phyloP scores from a whole-genome alignment of 2,797 vertebrate species.

The Mastacembelus armatus region DNA sequence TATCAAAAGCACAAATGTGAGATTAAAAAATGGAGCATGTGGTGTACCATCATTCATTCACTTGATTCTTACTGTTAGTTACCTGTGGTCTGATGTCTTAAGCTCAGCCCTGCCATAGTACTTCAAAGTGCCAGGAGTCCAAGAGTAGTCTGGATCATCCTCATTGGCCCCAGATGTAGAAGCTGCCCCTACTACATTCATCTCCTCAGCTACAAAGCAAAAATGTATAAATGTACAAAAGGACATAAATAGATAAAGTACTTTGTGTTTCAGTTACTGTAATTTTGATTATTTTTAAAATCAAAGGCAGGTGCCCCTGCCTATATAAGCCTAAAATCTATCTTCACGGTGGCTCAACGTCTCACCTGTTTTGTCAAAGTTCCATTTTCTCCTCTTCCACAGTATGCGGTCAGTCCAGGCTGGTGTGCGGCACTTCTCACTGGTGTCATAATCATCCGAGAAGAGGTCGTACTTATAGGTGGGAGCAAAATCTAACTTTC shows the following conservation, averaged over 20 bases:
- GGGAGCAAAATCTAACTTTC: conserved; percentile 95
- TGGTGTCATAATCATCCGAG: conserved; percentile 98
- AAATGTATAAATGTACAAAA: neutral
- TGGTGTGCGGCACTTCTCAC: conserved; percentile 97
- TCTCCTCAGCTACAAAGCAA: conserved; percentile 89
- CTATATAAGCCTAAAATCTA: neutral
- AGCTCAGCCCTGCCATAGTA: conserved; percentile 97
- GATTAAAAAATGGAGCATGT: neutral
- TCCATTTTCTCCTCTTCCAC: conserved; percentile 98
- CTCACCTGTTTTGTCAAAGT: conserved; percentile 94
- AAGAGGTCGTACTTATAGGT: conserved; percentile 99
- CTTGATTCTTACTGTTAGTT: conserved; percentile 9
- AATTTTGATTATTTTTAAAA: neutral
- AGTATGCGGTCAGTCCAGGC: conserved; percentile 98
- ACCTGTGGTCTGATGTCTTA: conserved; percentile 99
- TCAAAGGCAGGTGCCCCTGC: no score
- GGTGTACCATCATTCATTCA: neutral
- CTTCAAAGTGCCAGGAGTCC: conserved; percentile 92
- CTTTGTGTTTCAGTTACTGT: neutral
- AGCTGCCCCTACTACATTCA: conserved; percentile 91
- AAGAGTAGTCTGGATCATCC: conserved; percentile 84
- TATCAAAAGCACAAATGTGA: neutral
- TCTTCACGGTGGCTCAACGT: neutral
- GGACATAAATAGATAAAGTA: neutral
- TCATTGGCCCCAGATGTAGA: conserved; percentile 79